Base-by-base conservation (phyloP, 2,797 vertebrate species). In the Novumbra hubbsi region DNA sequence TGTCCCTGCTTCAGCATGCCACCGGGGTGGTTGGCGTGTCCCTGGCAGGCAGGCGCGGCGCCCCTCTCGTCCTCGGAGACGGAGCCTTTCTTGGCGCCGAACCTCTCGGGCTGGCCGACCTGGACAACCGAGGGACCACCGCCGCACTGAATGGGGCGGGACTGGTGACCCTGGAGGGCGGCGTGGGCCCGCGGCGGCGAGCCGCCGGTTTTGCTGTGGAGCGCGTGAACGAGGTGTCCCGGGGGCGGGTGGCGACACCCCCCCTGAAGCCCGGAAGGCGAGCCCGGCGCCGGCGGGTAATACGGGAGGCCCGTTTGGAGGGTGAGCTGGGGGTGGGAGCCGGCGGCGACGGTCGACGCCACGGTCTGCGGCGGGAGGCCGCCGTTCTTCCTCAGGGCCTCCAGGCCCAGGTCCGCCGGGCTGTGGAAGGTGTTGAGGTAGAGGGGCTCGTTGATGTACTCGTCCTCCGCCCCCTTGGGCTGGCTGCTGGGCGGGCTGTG, bases 341-440 rank as follows among this genome's bases (percentile, higher is more conserved):
- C 85, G 68, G 76, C 84, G 17, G 85, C 81, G 76, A 89, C 83
- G 48, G 88, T 81, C 3, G 90, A 74, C 49, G 89, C 78, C 32
- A 76, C 28, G 30, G 84, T 72, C 41, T 88, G 82, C 24, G 74
- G 91, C 0, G 95, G 94, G 69, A 95, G 85, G 9, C 94, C 88
- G 52, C 93, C 91, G 4, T 93, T 97, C 86, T 93, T 96, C 90
- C 96, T 94, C 89, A 98, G 91, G 73, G 91, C 95, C 91, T 96
- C 94, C 89, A 98, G 91, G 73, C 91, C 95, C 34, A 88, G 77
- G 38, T 93, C 91, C 8, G 93, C 93, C 5, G 94, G 84, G 71
- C 84, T 96, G 82, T 95, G 93, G 57, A 98, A 98, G 68, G 96
- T 95, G 90, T 97, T 98, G 92, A 98, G 96, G 92, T 98, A 98